Base-by-base conservation (phyloP, 2,888 invertebrate genomes). In the Bedellia somnulentella region DNA sequence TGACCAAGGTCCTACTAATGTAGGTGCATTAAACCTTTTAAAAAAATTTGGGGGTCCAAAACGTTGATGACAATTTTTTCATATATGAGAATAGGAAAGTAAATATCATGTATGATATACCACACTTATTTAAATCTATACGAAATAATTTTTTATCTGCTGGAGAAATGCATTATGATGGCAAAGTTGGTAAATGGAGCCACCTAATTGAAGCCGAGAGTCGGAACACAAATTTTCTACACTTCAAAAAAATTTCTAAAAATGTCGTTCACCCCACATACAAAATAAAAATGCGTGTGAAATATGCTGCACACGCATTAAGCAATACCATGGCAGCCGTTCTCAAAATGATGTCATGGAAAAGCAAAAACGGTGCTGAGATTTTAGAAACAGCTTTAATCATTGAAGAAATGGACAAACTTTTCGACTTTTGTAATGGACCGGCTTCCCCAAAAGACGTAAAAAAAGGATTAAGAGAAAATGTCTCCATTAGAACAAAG, bases 381-480 rank as follows among this genome's bases (percentile, higher is more conserved):
- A 18, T 36, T 2, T 11, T 31, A 10, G 26, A 38, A 13, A 37
- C 40, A n/a, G 40, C 37, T 4, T 2, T 11, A 8, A 24, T 40
- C 1, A 8, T 44, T 2, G 5, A 33, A 5, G 35, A 38, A 5
- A 13, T 36, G 9, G 30, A 36, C 16, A 17, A 16, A 6, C 10
- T 32, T 5, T 33, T 36, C 24, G 42, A 44, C 32, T 26, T 8
- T 14, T 40, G 39, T 2, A 42, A 44, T 40, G 37, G 38, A 5
- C 43, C 42, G 8, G 28, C 39, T 9, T 16, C 21, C 9, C 32
- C 35, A 15, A 16, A 36, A 9, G 38, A 44, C 30, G 27, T 42
- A 9, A 40, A 35, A 30, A 38, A 27, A 24, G 32, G 29, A 3
- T 29, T 27, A 8, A n/a, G 37, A 32, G 35, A 36, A 35, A 40